Evolutionary conservation across 53 echinoderm and acorn worm species (phyloP).

Genomic region (Luidia sarsii): DNA sequence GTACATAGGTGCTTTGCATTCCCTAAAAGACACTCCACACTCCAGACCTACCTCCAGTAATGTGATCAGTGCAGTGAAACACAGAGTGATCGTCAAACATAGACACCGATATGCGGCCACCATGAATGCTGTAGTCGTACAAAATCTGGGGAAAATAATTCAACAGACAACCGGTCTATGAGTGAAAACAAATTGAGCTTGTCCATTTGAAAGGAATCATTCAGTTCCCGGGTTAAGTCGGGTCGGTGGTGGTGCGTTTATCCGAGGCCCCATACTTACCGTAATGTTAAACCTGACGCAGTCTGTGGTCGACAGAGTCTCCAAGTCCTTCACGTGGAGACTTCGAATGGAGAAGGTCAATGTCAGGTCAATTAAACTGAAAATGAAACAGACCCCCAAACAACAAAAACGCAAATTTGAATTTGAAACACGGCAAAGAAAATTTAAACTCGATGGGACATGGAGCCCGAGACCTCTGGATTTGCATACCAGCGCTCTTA

Average conservation of each 20-base stretch:
- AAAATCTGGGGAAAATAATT: conserved; percentile 48
- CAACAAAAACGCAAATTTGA: no score
- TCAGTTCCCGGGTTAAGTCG: no score
- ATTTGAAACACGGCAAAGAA: no score
- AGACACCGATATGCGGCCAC: conserved; percentile 57
- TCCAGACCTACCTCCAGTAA: conserved; percentile 31
- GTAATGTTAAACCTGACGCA: conserved; percentile 62
- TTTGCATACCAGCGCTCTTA: no score
- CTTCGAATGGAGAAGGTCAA: conserved; percentile 62
- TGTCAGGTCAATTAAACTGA: conserved; percentile 34
- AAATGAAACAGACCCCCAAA: neutral
- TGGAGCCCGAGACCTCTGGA: no score
- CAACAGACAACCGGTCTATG: no score
- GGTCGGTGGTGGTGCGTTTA: no score
- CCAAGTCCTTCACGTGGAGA: conserved; percentile 47
- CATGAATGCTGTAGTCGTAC: conserved; percentile 71
- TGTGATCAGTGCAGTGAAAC: conserved; percentile 55
- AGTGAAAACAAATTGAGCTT: neutral
- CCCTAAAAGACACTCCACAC: no score
- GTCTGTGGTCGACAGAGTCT: conserved; percentile 25
- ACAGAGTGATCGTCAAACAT: conserved; percentile 43
- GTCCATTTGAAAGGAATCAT: no score
- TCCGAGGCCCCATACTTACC: no score
- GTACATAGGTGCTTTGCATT: no score
- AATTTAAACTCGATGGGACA: no score